Conservation (phyloP, 2,113 vertebrate species). For the Cardinalis cardinalis region DNA sequence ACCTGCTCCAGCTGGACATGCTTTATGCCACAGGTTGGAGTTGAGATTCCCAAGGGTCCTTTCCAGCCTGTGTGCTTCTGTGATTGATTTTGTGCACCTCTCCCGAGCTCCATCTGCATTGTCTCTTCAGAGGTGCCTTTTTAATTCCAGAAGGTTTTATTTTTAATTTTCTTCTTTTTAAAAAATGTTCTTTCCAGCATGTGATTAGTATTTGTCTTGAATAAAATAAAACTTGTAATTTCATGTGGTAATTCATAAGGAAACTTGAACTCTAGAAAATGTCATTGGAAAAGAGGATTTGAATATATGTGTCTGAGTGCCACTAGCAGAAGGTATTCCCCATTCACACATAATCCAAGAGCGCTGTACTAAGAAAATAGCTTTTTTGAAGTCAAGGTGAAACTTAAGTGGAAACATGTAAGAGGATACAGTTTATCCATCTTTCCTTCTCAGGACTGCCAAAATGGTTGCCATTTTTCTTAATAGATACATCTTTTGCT, state of each 20-base stretch:
- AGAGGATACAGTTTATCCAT: not conserved
- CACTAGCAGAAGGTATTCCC: not conserved
- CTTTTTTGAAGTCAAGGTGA: not conserved
- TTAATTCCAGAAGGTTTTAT: not conserved
- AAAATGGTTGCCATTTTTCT: not conserved
- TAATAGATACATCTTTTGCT: conserved; percentile 1
- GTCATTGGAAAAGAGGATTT: not conserved
- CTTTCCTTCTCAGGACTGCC: not conserved
- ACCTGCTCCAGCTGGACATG: not conserved
- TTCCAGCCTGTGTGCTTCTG: not conserved
- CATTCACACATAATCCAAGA: not conserved
- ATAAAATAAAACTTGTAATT: not conserved
- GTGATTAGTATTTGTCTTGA: not conserved
- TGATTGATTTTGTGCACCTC: not conserved
- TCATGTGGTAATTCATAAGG: not conserved
- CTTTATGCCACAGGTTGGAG: not conserved
- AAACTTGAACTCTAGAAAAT: not conserved
- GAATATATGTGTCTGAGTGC: not conserved
- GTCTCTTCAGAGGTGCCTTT: not conserved
- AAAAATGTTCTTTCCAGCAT: not conserved
- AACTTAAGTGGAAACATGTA: not conserved
- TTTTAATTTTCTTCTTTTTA: not conserved
- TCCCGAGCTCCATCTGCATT: not conserved
- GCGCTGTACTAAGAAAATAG: not conserved
- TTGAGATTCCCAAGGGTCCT: not conserved